phyloP scores from a whole-genome alignment of 64 coral and sea anemone genomes.

The Actinia equina region DNA sequence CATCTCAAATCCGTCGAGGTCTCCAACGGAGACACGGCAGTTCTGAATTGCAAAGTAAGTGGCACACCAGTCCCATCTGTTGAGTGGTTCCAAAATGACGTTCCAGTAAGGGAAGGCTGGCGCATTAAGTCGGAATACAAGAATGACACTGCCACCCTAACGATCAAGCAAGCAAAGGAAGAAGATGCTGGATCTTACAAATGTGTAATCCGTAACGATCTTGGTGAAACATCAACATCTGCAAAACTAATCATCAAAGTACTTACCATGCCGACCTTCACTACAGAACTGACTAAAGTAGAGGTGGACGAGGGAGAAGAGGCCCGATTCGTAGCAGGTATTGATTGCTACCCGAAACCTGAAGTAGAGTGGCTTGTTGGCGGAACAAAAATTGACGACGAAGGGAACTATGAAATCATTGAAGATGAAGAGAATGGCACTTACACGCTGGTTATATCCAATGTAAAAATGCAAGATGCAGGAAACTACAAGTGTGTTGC shows the following conservation, averaged over 20 bases:
- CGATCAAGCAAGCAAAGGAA: slow-evolving; percentile 43
- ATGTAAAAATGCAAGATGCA: slow-evolving; percentile 38
- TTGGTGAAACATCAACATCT: slow-evolving; percentile 41
- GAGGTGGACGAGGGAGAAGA: slow-evolving; percentile 43
- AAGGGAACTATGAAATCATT: slow-evolving; percentile 61
- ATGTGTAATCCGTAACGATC: slow-evolving; percentile 55
- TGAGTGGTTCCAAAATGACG: slow-evolving; percentile 52
- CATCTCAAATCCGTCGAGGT: slow-evolving; percentile 50
- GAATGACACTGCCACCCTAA: slow-evolving; percentile 42
- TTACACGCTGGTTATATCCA: slow-evolving; percentile 68
- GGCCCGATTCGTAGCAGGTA: slow-evolving; percentile 65
- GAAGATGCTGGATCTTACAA: slow-evolving; percentile 64
- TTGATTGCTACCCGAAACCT: slow-evolving; percentile 58
- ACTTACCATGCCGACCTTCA: slow-evolving; percentile 30
- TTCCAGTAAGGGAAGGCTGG: slow-evolving; percentile 15
- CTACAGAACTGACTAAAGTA: slow-evolving; percentile 36
- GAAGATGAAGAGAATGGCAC: slow-evolving; percentile 63
- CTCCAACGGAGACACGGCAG: slow-evolving; percentile 24
- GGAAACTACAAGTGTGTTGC: slow-evolving; percentile 74
- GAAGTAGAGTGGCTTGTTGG: slow-evolving; percentile 79
- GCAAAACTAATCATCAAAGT: slow-evolving; percentile 19
- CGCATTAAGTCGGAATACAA: slow-evolving; percentile 35
- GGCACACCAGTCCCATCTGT: slow-evolving; percentile 45
- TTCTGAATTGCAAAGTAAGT: slow-evolving; percentile 44
- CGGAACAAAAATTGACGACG: slow-evolving; percentile 57